Base-by-base conservation (phyloP, 2,888 invertebrate species). In the Calliopum simillimum region DNA sequence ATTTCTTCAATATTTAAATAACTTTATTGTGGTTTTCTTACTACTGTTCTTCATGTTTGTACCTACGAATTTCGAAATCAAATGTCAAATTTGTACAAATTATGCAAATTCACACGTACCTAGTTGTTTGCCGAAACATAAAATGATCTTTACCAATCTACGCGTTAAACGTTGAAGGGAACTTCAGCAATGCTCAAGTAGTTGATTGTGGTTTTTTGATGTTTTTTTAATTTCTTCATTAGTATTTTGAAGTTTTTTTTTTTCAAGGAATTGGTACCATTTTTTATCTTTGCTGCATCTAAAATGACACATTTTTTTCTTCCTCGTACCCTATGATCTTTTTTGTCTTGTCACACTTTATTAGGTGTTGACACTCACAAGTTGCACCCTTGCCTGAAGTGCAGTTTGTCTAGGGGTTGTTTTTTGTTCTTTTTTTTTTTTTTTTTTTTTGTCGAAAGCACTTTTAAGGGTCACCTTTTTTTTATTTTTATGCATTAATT, bases 381-480 rank as follows among this genome's bases (percentile, higher is more conserved):
- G 33, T 33, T 33, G 33, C 33, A 33, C 33, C 13, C 41, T 14
- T 19, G 5, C 41, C 3, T 13, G 13, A 14, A 3, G 8, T 23
- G 23, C 8, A 55, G 23, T 6, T 23, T 12, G 11, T 25, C 13
- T 21, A 23, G 59, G 55, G 59, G 59, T 59, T 16, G 59, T 59
- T 59, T 33, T 41, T 58, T 12, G 41, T 41, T 12, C 3, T 19
- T 43, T 59, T 16, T 41, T 6, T 59, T 33, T 59, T 12, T 33
- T n/a, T 12, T 33, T 59, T 19, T 41, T 33, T 16, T n/a, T 59
- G 59, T 56, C 56, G 33, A 56, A 56, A 33, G 33, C 25, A 33
- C 56, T 56, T 33, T 55, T 56, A 33, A 56, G 56, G 56, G 56
- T 56, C 25, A 56, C 56, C 14, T n/a, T 56, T 56, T 56, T 56